Evolutionary conservation across 2,888 invertebrate genomes (phyloP), one percentile per base, ranked within the genome.

Genomic region (Prosapia bicincta): DNA sequence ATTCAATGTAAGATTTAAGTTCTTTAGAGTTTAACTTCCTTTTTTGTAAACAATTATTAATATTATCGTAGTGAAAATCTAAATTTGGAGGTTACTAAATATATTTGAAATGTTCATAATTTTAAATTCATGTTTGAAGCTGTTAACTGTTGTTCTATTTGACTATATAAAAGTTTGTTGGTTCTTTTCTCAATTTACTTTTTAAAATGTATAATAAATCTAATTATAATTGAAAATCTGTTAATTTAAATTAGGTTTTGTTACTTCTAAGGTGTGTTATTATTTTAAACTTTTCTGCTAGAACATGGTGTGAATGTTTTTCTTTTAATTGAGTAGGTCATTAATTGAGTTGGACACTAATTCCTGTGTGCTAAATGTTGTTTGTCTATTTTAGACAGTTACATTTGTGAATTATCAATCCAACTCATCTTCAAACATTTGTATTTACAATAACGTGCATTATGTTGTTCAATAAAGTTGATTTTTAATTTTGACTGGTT

Each of bases 391-490:
- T 54, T 54, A 54, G 54, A 54, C 54, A 54, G 54, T 54, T 54
- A 54, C 54, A 54, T 54, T 54, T 54, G 20, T 54, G 54, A 54
- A 54, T 54, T 54, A n/a, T 20, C 20, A 68, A 43, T 73, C 73
- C 73, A 68, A 73, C 30, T 73, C 73, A 54, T 73, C 20, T 20
- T 54, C 54, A 66, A 65, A 71, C 23, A 76, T 76, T 76, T 73
- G 76, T 76, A 76, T 76, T 76, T 68, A 75, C 67, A 75, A 75
- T 75, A 73, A 73, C 68, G 73, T 73, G 73, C 76, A 76, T 72
- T 76, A 72, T 72, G 71, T 73, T 76, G 76, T 73, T 76, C 69
- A 76, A 72, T 76, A 76, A 76, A 76, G 73, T 76, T 76, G 76
- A 76, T 76, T 76, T 76, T 76, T 76, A 72, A 76, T 76, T 73